phyloP scores from a whole-genome alignment of 2,797 vertebrate genomes.

The Melanogrammus aeglefinus region DNA sequence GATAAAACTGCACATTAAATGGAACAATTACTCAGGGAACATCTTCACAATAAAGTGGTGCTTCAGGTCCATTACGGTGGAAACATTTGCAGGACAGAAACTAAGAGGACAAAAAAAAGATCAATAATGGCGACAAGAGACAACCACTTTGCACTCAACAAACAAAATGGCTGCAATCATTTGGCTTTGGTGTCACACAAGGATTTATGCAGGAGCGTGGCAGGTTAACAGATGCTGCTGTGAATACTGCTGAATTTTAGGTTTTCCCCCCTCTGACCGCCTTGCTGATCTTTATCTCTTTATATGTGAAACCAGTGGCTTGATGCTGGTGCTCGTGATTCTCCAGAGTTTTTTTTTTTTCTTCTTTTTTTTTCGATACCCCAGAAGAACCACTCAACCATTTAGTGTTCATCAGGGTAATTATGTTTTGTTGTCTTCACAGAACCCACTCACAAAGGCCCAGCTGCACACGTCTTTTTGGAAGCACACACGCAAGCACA shows the following conservation, averaged over 20 bases:
- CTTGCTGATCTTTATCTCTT: constrained; percentile 24
- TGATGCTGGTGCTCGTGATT: constrained; percentile 30
- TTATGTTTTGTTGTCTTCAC: constrained; percentile 55
- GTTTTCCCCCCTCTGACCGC: neutral
- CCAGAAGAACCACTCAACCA: constrained; percentile 48
- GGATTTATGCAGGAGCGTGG: constrained; percentile 24
- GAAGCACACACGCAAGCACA: constrained; percentile 16
- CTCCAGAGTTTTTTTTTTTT: constrained; percentile 17
- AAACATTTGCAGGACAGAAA: neutral
- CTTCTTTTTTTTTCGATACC: constrained; percentile 30
- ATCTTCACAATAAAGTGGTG: neutral
- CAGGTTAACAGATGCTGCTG: constrained; percentile 12
- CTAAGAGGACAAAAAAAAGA: neutral
- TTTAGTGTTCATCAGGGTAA: constrained; percentile 50
- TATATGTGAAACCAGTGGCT: constrained; percentile 36
- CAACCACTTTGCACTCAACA: constrained; percentile 9
- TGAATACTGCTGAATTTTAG: neutral
- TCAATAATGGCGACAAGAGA: neutral
- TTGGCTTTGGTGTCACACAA: constrained; percentile 10
- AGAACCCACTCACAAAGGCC: constrained; percentile 53
- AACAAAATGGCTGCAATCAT: constrained; percentile 4
- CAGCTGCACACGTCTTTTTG: constrained; percentile 46
- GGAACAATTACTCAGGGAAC: neutral
- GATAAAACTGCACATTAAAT: neutral
- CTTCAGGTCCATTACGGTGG: neutral